A percentile compares a stretch with the other conserved stretches of the same genome.
Conservation (phyloP, 2,888 invertebrate species). For the Chymomyza caudatula region DNA sequence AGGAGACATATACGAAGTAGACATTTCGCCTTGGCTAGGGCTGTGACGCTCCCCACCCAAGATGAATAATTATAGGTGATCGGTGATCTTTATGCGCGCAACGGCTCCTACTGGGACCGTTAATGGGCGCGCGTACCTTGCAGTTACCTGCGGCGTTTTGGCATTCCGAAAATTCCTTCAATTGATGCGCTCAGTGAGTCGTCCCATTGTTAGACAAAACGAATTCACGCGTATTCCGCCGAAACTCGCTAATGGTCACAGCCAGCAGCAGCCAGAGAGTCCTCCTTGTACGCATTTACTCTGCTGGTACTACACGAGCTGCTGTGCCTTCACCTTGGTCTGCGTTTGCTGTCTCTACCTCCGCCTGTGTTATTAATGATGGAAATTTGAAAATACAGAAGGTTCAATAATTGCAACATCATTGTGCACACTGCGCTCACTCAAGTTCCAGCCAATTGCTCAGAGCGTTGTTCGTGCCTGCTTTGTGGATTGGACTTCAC, state of each 20-base stretch:
- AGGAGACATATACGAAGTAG: constrained; percentile 31
- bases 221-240: constrained; percentile 76
- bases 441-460: background rate
- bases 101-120: constrained; percentile 76
- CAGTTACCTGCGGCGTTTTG: constrained; percentile 72
- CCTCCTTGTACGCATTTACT: constrained; percentile 27
- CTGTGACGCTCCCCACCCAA: constrained; percentile 67
- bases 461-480: too few species aligned
- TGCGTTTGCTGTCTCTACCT: constrained; percentile 36
- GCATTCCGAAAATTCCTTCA: constrained; percentile 74
- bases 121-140: constrained; percentile 70
- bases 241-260: constrained; percentile 76
- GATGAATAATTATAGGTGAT: constrained; percentile 77
- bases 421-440: constrained; percentile 62
- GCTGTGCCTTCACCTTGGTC: constrained; percentile 68
- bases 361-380: constrained; percentile 78
- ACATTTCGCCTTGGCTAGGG: constrained; percentile 32
- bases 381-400: constrained; percentile 78
- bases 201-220: constrained; percentile 70
- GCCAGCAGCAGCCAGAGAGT: constrained; percentile 53
- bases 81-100: constrained; percentile 75
- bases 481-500: too few species aligned
- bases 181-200: constrained; percentile 68
- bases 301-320: too few species aligned
- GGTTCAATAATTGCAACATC: constrained; percentile 78